A percentile compares a stretch with the other conserved stretches of the same genome.
These are phyloP conservation scores for Dryobotodes eremita DNA, from an alignment of 2,888 invertebrate species.

Conservation along the genomic window DNA sequence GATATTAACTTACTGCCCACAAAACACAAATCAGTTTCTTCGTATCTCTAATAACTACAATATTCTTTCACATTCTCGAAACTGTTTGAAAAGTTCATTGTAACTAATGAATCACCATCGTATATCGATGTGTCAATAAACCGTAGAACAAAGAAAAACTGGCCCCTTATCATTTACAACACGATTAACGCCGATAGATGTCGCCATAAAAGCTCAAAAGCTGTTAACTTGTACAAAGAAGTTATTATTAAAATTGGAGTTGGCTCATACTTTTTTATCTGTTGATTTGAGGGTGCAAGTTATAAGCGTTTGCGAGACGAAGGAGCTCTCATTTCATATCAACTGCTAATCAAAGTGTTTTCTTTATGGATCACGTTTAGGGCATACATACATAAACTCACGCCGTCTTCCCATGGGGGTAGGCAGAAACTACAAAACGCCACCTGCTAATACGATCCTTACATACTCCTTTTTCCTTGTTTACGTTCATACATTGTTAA, in stretches of 20 bases:
- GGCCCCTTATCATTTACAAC: slow-evolving; percentile 79
- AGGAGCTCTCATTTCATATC: neutral
- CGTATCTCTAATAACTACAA: slow-evolving; percentile 14
- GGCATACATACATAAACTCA: too few species aligned
- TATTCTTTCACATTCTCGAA: slow-evolving; percentile 41
- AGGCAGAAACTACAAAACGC: too few species aligned
- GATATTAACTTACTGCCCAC: neutral
- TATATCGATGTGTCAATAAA: slow-evolving; percentile 76
- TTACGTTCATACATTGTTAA: too few species aligned
- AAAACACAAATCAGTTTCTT: slow-evolving; percentile 5
- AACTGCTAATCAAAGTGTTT: too few species aligned
- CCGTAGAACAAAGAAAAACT: slow-evolving; percentile 76
- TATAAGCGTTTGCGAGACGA: neutral
- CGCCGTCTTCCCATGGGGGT: too few species aligned
- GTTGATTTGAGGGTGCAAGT: slow-evolving; percentile 49
- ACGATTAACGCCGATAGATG: slow-evolving; percentile 70
- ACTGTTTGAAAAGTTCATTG: slow-evolving; percentile 49
- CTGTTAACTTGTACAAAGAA: slow-evolving; percentile 81
- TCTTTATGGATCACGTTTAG: too few species aligned
- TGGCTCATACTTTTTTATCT: slow-evolving; percentile 82
- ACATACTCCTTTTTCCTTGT: too few species aligned
- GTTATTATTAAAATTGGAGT: slow-evolving; percentile 84
- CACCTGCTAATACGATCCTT: too few species aligned
- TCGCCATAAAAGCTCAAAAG: slow-evolving; percentile 77
- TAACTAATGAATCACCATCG: slow-evolving; percentile 65